Evolutionary conservation across 1,140 invertebrate genomes (phyloP).

Genomic region (Babylonia areolata): DNA sequence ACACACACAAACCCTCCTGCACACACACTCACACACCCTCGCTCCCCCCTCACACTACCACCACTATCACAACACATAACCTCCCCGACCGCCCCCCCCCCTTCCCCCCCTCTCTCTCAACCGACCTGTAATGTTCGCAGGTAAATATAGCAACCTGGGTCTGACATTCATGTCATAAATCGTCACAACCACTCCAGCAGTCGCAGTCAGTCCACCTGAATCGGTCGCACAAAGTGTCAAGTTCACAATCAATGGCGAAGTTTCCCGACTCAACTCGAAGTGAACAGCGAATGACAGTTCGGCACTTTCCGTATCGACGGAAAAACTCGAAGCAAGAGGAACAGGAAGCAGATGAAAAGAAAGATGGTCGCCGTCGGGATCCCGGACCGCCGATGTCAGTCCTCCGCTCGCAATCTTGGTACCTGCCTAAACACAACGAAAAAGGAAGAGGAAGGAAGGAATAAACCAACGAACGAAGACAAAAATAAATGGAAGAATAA

Average conservation of each 20-base stretch:
- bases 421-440: neutral
- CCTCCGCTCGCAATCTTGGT: neutral
- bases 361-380: neutral
- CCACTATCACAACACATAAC: too few species aligned
- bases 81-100: too few species aligned
- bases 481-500: too few species aligned
- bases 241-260: neutral
- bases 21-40: neutral
- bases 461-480: too few species aligned
- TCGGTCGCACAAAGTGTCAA: neutral
- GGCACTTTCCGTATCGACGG: constrained; percentile 4
- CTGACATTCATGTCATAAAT: neutral
- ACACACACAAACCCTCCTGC: neutral
- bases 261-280: neutral
- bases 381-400: neutral
- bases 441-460: neutral
- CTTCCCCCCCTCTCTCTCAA: too few species aligned
- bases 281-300: neutral
- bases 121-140: neutral
- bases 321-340: neutral
- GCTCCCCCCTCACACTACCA: too few species aligned
- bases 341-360: neutral
- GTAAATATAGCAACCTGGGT: neutral
- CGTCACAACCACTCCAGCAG: neutral
- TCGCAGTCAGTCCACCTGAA: neutral